A percentile compares a stretch with the other conserved stretches of the same genome.
phyloP scores from a whole-genome alignment of 2,113 vertebrate genomes.

The Pogonocichla stellata region DNA sequence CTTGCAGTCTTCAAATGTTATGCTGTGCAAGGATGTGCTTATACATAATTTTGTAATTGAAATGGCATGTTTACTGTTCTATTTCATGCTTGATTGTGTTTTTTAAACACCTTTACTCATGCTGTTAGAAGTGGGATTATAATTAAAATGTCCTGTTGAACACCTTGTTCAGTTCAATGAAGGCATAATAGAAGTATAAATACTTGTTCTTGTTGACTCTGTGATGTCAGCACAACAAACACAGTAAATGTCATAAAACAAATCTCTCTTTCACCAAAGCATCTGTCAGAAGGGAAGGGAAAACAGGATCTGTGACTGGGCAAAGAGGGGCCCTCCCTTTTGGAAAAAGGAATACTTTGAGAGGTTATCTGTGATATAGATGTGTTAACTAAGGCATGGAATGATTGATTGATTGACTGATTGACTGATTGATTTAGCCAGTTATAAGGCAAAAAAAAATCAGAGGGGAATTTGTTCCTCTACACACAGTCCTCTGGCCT shows the following conservation, averaged over 20 bases:
- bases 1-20: slow-evolving; percentile 31
- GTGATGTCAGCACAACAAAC: slow-evolving; percentile 58
- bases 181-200: slow-evolving; percentile 69
- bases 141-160: slow-evolving; percentile 68
- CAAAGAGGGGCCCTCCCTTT: background rate
- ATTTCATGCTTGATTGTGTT: slow-evolving; percentile 66
- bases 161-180: slow-evolving; percentile 71
- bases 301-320: background rate
- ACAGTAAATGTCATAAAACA: slow-evolving; percentile 25
- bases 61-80: slow-evolving; percentile 70
- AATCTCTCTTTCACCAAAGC: slow-evolving; percentile 18
- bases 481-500: background rate
- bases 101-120: slow-evolving; percentile 65
- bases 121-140: slow-evolving; percentile 58
- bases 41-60: slow-evolving; percentile 62
- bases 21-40: slow-evolving; percentile 48
- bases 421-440: background rate
- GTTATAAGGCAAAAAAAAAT: background rate
- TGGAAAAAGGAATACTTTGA: background rate
- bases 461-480: background rate
- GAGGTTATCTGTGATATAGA: background rate
- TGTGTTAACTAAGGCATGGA: background rate
- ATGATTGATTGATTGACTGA: background rate
- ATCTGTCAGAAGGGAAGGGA: background rate
- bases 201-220: slow-evolving; percentile 64